These are phyloP conservation scores for Oligia fasciuncula DNA, from an alignment of 2,888 invertebrate species.

Conservation along the genomic window DNA sequence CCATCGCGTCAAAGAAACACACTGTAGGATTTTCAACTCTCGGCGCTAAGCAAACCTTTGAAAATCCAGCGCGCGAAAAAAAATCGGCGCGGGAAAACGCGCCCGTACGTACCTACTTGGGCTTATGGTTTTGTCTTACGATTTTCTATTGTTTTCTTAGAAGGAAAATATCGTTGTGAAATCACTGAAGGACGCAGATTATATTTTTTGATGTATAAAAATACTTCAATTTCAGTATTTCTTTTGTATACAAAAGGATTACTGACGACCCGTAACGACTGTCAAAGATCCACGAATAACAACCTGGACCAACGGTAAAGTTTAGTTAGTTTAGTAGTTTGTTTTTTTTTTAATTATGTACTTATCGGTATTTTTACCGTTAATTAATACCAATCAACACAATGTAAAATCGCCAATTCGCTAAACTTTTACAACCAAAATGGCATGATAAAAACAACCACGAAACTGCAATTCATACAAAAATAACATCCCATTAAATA, in stretches of 20 bases:
- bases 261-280: no score
- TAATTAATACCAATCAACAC: neutral
- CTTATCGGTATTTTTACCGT: no score
- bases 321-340: no score
- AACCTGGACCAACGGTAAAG: no score
- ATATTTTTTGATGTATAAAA: neutral
- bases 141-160: neutral
- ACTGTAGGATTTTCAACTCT: no score
- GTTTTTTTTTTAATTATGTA: no score
- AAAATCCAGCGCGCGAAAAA: neutral
- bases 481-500: constrained; percentile 29
- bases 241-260: no score
- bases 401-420: no score
- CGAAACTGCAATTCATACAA: constrained; percentile 2
- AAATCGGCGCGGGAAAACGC: neutral
- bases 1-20: no score
- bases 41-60: neutral
- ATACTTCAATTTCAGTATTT: neutral
- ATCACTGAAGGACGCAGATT: no score
- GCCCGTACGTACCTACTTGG: no score
- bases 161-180: neutral
- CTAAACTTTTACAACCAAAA: neutral
- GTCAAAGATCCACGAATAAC: no score
- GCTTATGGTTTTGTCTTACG: neutral
- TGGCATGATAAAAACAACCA: neutral